Conservation (phyloP, 2,888 invertebrate genomes). For the Auanema freiburgensis region DNA sequence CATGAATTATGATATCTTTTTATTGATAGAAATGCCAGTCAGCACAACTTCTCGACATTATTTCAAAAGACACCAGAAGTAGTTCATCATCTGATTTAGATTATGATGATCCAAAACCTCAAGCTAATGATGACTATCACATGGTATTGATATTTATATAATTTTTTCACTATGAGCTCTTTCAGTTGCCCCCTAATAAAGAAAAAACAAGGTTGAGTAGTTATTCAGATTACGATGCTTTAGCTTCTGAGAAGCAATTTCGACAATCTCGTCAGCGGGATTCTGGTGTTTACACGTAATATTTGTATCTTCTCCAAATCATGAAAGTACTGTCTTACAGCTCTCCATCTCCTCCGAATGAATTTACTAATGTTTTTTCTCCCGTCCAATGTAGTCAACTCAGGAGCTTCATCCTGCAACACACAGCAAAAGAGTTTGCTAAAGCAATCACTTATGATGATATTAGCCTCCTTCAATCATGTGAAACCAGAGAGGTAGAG, state of each 20-base stretch:
- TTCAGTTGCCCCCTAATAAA: no score
- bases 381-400: conserved; percentile 12
- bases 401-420: conserved; percentile 12
- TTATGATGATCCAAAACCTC: no score
- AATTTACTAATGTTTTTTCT: conserved; percentile 9
- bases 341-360: conserved; percentile 21
- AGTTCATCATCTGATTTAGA: no score
- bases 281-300: background rate
- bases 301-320: background rate
- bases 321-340: background rate
- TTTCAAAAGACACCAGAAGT: no score
- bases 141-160: no score
- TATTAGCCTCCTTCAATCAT: conserved; percentile 8
- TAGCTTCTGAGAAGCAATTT: background rate
- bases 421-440: conserved; percentile 12
- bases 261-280: background rate
- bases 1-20: no score
- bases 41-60: no score
- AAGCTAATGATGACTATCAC: no score
- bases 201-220: no score
- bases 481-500: conserved; percentile 10
- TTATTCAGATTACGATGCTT: no score
- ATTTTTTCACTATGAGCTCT: no score
- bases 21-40: no score
- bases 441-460: conserved; percentile 19